These are phyloP conservation scores for Melipona bicolor DNA, from an alignment of 2,888 invertebrate genomes.

Conservation along the genomic window DNA sequence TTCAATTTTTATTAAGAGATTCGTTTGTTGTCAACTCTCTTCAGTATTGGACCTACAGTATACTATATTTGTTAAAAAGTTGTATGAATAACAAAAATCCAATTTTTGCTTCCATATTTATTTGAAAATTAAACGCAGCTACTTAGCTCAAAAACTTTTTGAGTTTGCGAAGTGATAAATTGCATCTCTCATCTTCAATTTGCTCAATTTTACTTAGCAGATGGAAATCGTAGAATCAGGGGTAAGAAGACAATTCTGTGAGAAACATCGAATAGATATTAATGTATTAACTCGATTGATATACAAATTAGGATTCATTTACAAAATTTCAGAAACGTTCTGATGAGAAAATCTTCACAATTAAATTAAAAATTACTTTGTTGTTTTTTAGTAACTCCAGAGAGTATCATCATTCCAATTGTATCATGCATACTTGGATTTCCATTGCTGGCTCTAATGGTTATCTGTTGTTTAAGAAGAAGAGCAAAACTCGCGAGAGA, in stretches of 20 bases:
- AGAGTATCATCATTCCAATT: conserved; percentile 94
- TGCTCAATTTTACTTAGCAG: not conserved
- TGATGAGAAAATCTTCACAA: no score
- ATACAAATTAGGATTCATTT: not conserved
- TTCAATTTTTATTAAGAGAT: not conserved
- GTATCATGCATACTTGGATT: conserved; percentile 96
- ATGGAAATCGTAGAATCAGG: not conserved
- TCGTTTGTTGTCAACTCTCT: not conserved
- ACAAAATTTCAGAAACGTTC: not conserved
- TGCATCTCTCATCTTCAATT: not conserved
- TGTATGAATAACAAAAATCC: not conserved
- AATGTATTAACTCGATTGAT: not conserved
- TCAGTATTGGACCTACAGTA: not conserved
- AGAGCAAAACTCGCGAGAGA: conserved; percentile 94
- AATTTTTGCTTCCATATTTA: not conserved
- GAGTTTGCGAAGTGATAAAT: not conserved
- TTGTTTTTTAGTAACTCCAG: conserved; percentile 89
- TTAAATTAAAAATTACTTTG: not conserved
- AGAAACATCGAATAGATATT: not conserved
- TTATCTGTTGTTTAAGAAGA: conserved; percentile 93
- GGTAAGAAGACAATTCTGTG: not conserved
- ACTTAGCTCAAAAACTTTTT: not conserved
- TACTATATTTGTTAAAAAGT: not conserved
- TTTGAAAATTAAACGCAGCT: not conserved
- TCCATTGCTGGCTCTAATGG: conserved; percentile 92